Conservation (phyloP, 2,888 invertebrate species). For the Melanostoma mellinum region DNA sequence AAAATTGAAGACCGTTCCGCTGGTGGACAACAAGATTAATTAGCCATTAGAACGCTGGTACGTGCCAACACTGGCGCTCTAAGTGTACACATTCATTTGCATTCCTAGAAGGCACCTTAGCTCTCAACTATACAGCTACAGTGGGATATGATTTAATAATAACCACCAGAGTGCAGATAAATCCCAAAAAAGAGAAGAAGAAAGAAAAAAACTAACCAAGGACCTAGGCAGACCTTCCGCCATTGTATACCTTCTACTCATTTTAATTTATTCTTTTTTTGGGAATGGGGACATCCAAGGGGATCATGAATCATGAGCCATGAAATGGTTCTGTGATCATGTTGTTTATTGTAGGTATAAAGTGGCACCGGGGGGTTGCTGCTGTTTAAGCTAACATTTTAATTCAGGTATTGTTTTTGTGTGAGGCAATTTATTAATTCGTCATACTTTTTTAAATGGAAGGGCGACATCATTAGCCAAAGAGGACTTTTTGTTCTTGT, state of each 20-base stretch:
- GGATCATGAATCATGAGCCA: constrained; percentile 48
- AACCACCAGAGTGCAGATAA: constrained; percentile 3
- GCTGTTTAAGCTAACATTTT: constrained; percentile 29
- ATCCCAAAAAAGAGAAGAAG: too few species aligned
- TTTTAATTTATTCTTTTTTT: constrained; percentile 53
- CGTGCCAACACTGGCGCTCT: constrained; percentile 35
- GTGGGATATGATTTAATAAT: constrained; percentile 61
- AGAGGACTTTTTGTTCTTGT: constrained; percentile 13
- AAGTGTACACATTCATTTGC: constrained; percentile 48
- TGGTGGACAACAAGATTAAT: constrained; percentile 58
- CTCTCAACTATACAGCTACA: neutral
- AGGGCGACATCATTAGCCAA: constrained; percentile 25
- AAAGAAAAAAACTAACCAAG: neutral
- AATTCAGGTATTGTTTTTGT: constrained; percentile 45
- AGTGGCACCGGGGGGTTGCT: neutral
- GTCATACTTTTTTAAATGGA: neutral
- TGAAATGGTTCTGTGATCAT: constrained; percentile 36
- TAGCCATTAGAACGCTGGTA: constrained; percentile 60
- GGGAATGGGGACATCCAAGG: constrained; percentile 6
- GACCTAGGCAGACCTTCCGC: neutral
- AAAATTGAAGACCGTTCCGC: constrained; percentile 25
- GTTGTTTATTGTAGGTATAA: constrained; percentile 5
- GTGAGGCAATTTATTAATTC: constrained; percentile 16
- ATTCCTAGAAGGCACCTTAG: constrained; percentile 17
- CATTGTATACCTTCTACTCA: neutral